Percentiles rank a stretch among this genome's conserved stretches.
These are phyloP conservation scores for Syngnathus acus DNA, from an alignment of 2,797 vertebrate species.

Conservation along the genomic window DNA sequence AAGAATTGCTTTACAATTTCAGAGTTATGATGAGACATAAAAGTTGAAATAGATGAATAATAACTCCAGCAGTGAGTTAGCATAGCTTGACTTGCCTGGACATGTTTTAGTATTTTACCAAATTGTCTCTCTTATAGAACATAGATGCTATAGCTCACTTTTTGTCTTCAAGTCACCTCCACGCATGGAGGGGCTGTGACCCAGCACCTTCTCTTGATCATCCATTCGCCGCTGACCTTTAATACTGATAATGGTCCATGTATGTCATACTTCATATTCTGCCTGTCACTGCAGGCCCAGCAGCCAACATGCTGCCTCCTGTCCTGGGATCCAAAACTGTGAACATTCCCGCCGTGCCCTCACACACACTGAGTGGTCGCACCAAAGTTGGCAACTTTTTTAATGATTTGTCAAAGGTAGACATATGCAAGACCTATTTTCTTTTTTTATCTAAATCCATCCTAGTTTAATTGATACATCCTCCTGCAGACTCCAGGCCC, in stretches of 20 bases:
- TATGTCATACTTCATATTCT: neutral
- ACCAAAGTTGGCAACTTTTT: constrained; percentile 67
- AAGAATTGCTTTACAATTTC: too few relatives aligned
- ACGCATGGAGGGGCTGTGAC: neutral
- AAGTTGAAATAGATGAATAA: too few relatives aligned
- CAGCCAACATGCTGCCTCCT: constrained; percentile 74
- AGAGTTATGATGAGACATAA: too few relatives aligned
- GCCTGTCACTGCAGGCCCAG: constrained; percentile 69
- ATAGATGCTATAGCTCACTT: too few relatives aligned
- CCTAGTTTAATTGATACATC: neutral
- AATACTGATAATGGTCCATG: too few relatives aligned
- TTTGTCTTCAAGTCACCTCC: neutral
- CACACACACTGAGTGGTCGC: constrained; percentile 74
- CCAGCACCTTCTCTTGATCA: too few relatives aligned
- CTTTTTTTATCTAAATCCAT: neutral
- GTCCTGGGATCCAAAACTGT: constrained; percentile 71
- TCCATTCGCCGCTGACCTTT: neutral
- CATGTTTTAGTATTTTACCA: too few relatives aligned
- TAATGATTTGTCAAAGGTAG: constrained; percentile 77
- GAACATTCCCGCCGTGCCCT: constrained; percentile 67
- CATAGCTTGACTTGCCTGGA: too few relatives aligned
- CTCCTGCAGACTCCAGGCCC: constrained; percentile 77
- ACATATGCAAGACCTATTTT: neutral
- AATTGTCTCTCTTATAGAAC: too few relatives aligned
- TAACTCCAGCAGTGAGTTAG: too few relatives aligned